Evolutionary conservation across 2,113 vertebrate genomes (phyloP), one percentile per base, ranked within the genome.

Genomic region (Cochlearius cochlearius): DNA sequence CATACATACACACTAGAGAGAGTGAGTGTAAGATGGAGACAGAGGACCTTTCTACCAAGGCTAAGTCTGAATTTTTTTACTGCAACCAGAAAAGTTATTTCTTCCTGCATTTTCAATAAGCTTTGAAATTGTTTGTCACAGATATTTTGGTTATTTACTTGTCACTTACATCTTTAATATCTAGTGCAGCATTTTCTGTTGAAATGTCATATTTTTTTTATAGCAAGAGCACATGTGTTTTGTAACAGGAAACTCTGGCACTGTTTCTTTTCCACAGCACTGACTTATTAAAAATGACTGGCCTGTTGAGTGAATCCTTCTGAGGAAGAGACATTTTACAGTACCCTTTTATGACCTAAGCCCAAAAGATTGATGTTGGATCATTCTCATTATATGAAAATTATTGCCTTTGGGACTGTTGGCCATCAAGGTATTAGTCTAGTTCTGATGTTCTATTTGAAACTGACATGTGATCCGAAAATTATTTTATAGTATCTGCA

Each of bases 241-340:
- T 95, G 39, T 95, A 95, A 92, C 62, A 73, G 66, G 86, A 83
- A 84, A 91, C 83, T 94, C 52, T 86, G 79, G 58, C 58, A 12
- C 52, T 90, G 66, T 56, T 84, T 94, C 72, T 95, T 79, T 93
- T 93, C 84, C 62, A 73, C 53, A 41, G 36, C 76, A 68, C 60
- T 93, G 78, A 49, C 81, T 96, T 92, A 87, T 47, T 92, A 91
- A 84, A 92, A 94, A 76, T 96, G 69, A 83, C 62, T 88, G 58
- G 45, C 50, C 58, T 10, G 9, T 88, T 92, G 58, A 86, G 43
- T 59, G 58, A 75, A 75, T 72, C 58, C 66, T 86, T 82, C 66
- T 85, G 77, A 93, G 62, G 74, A 91, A 79, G 71, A 82, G 45
- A 78, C 7, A 53, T 71, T 88, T 91, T 76, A 56, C 29, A 68